Evolutionary conservation across 2,797 vertebrate species (phyloP), one percentile per base, ranked within the genome.

Genomic region (Presbytis comata): DNA sequence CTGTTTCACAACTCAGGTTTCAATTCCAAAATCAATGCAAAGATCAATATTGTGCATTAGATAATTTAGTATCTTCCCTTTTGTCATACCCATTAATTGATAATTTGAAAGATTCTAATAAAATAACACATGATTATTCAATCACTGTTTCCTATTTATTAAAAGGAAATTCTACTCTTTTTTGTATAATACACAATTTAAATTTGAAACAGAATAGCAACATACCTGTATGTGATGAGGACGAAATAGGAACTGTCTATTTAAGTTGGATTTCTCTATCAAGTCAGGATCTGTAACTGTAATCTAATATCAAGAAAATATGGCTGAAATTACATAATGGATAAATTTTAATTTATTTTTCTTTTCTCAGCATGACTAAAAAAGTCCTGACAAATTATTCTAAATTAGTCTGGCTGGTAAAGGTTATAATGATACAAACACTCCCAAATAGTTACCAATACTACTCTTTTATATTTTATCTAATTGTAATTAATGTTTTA

Each of bases 181-280:
- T 93, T 93, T 87, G 26, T 75, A 72, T 61, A 90, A 75, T 6
- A 79, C 6, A 87, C 80, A 17, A 74, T 48, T 86, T 81, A 81
- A 96, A 82, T 80, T 75, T 89, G 26, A 91, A 96, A 50, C 89
- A 57, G 9, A 96, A 57, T 13, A 96, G 46, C 91, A 97, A 79
- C 96, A 97, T 97, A 99, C 99, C 99, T 99, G 99, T 98, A 99
- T 99, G 97, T 99, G 99, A 97, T 99, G 99, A 92, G 99, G 99
- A 98, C 99, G 99, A 98, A 99, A 99, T 76, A 99, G 99, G 98
- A 99, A 99, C 98, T 99, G 99, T 36, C 99, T 99, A 98, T 99
- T 99, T 96, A 99, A 99, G 98, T 99, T 99, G 55, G 99, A 99
- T 98, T 99, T 99, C 98, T 99, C 99, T 98, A 99, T 99, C 97